These are phyloP conservation scores for Parnassius glacialis DNA, from an alignment of 2,888 invertebrate species.

Conservation along the genomic window DNA sequence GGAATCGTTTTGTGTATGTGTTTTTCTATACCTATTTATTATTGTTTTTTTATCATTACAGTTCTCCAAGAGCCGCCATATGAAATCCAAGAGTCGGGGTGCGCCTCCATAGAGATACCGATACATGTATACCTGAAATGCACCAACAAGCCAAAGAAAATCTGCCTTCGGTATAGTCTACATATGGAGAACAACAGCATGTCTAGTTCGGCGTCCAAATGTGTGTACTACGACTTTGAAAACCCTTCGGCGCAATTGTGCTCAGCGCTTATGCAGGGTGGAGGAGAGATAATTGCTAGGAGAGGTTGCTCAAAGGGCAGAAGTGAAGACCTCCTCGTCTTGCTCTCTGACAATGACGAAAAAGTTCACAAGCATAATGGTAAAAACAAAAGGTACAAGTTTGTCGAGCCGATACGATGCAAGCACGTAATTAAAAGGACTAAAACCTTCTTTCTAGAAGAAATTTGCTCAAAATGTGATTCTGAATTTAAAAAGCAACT, in stretches of 20 bases:
- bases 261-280: constrained; percentile 64
- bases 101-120: constrained; percentile 71
- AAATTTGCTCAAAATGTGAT: constrained; percentile 63
- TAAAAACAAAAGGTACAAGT: constrained; percentile 55
- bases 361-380: constrained; percentile 28
- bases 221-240: constrained; percentile 69
- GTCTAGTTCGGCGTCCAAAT: constrained; percentile 61
- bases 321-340: constrained; percentile 49
- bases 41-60: constrained; percentile 41
- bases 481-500: constrained; percentile 63
- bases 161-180: constrained; percentile 66
- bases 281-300: constrained; percentile 63
- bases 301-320: constrained; percentile 39
- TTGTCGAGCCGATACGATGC: constrained; percentile 56
- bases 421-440: constrained; percentile 47
- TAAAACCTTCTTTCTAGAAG: constrained; percentile 50
- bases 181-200: constrained; percentile 65
- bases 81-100: constrained; percentile 76
- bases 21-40: background rate
- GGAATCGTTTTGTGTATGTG: too few relatives aligned
- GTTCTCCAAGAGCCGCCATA: constrained; percentile 77
- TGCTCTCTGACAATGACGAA: constrained; percentile 51
- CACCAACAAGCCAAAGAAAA: constrained; percentile 67
- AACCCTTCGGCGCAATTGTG: constrained; percentile 65
- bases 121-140: constrained; percentile 74